These are phyloP conservation scores for Motacilla tschutschensis DNA, from an alignment of 2,113 vertebrate genomes.

Conservation along the genomic window DNA sequence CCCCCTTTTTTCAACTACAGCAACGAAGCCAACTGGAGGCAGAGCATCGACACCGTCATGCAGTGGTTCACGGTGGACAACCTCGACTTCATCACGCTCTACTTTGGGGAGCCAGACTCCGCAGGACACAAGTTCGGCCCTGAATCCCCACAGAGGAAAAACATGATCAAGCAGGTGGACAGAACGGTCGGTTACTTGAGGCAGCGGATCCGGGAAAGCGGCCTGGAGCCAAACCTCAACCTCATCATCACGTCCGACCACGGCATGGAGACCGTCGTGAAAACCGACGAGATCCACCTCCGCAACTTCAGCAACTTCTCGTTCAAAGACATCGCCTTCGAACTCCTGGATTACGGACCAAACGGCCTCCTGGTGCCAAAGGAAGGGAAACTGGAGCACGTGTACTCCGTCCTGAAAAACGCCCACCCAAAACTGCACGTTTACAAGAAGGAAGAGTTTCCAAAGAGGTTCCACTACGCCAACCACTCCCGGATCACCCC, in stretches of 20 bases:
- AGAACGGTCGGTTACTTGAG: constrained; percentile 83
- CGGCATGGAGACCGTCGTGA: constrained; percentile 79
- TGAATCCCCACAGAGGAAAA: constrained; percentile 72
- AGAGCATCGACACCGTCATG: constrained; percentile 77
- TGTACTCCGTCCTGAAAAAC: constrained; percentile 75
- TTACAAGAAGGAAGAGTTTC: constrained; percentile 84
- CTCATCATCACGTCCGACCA: constrained; percentile 88
- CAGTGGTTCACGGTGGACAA: constrained; percentile 74
- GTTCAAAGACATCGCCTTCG: constrained; percentile 80
- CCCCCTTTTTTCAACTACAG: constrained; percentile 64
- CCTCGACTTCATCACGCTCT: constrained; percentile 85
- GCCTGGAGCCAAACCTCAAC: constrained; percentile 72
- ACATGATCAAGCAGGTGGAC: constrained; percentile 84
- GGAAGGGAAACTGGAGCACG: constrained; percentile 80
- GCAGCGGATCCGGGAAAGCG: constrained; percentile 39
- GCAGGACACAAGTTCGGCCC: constrained; percentile 82
- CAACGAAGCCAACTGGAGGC: constrained; percentile 80
- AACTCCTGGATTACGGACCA: constrained; percentile 87
- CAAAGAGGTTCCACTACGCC: constrained; percentile 75
- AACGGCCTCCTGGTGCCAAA: constrained; percentile 82
- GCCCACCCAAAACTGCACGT: constrained; percentile 82
- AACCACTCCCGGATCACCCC: constrained; percentile 79
- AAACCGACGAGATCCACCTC: constrained; percentile 71
- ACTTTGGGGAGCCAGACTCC: constrained; percentile 86
- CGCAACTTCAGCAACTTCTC: constrained; percentile 69